Evolutionary conservation across 1,140 invertebrate genomes (phyloP).

Genomic region (Zaprionus africanus): DNA sequence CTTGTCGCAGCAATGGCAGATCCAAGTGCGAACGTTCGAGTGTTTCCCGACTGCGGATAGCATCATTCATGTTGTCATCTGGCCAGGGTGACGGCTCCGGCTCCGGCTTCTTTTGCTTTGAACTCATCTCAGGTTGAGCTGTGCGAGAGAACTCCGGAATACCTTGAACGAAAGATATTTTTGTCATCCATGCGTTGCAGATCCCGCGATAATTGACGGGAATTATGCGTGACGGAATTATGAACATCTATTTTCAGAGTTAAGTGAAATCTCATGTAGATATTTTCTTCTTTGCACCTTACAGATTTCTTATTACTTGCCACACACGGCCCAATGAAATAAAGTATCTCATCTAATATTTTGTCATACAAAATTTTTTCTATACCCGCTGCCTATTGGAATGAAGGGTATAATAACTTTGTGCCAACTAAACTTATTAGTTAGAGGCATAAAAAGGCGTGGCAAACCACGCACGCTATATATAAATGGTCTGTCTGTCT

Average conservation of each 20-base stretch:
- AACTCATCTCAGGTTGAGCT: conserved; percentile 72
- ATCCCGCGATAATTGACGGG: conserved; percentile 22
- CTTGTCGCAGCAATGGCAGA: conserved; percentile 50
- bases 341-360: no score
- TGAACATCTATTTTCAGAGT: conserved; percentile 1
- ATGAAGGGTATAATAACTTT: no score
- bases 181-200: neutral
- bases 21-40: conserved; percentile 52
- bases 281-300: neutral
- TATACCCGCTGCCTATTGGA: no score
- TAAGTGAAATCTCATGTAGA: neutral
- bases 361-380: no score
- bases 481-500: no score
- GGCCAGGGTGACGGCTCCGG: neutral
- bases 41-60: conserved; percentile 10
- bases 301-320: no score
- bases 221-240: conserved; percentile 4
- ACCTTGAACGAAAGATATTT: conserved; percentile 11
- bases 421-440: no score
- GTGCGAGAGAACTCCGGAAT: neutral
- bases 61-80: conserved; percentile 29
- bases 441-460: no score
- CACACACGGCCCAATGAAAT: no score
- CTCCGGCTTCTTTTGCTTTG: conserved; percentile 53
- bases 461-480: no score